Percentiles rank a stretch among this genome's conserved stretches.
Evolutionary conservation across 2,797 vertebrate genomes (phyloP).

Genomic region (Chiloscyllium punctatum): DNA sequence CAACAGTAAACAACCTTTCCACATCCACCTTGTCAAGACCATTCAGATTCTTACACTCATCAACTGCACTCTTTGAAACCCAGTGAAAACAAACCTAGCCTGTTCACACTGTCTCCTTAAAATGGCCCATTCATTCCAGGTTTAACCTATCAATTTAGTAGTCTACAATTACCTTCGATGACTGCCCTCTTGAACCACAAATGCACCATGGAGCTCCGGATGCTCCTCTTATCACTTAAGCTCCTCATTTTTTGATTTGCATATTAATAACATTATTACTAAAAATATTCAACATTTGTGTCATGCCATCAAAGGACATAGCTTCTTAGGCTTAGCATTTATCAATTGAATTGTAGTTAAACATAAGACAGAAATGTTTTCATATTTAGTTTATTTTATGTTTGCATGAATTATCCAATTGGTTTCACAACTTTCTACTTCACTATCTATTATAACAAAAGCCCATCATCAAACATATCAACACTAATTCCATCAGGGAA

Average conservation of each 20-base stretch:
- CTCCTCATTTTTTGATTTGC: neutral
- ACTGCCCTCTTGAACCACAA: neutral
- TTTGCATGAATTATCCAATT: neutral
- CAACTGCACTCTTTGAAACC: too few species aligned
- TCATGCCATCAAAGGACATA: neutral
- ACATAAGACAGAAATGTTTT: neutral
- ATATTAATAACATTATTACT: neutral
- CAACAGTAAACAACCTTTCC: too few species aligned
- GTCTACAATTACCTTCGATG: too few species aligned
- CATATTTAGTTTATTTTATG: neutral
- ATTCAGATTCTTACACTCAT: too few species aligned
- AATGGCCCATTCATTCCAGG: too few species aligned
- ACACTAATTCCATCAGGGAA: slow-evolving; percentile 20
- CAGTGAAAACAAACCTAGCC: too few species aligned
- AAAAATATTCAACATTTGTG: neutral
- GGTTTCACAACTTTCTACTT: neutral
- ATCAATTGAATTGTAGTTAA: neutral
- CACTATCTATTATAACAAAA: neutral
- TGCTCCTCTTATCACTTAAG: neutral
- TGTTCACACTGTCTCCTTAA: too few species aligned
- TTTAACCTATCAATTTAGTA: too few species aligned
- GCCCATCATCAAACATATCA: neutral
- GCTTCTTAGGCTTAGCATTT: neutral
- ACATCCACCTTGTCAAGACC: too few species aligned
- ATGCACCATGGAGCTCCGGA: neutral